Conservation (phyloP, 2,888 invertebrate genomes). For the Eumerus sabulonum region DNA sequence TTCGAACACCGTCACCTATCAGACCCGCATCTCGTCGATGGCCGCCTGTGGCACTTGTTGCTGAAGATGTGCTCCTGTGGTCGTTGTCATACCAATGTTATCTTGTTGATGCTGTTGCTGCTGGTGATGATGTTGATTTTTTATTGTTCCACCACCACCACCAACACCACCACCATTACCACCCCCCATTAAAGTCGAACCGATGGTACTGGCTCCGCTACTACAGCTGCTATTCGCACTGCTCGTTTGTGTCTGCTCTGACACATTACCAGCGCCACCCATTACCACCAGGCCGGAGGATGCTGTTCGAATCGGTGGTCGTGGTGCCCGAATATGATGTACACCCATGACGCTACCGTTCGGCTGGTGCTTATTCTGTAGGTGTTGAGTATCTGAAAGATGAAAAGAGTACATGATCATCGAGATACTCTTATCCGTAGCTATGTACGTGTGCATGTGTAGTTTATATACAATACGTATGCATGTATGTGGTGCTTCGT, state of each 20-base stretch:
- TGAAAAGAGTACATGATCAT: constrained; percentile 1
- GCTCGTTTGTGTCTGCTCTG: constrained; percentile 74
- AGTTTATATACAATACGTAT: no score
- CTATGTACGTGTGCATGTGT: background rate
- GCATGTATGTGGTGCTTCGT: background rate
- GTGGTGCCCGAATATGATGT: constrained; percentile 78
- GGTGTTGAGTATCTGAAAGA: constrained; percentile 73
- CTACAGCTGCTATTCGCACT: constrained; percentile 72
- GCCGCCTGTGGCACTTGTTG: constrained; percentile 88
- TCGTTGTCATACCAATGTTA: constrained; percentile 77
- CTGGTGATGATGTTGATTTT: constrained; percentile 78
- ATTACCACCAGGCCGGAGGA: constrained; percentile 71
- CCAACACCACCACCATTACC: constrained; percentile 72
- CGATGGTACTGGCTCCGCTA: constrained; percentile 75
- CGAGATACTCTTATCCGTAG: background rate
- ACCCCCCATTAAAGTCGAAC: constrained; percentile 73
- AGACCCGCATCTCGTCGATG: constrained; percentile 94
- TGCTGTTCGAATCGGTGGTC: constrained; percentile 79
- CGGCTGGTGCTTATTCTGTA: constrained; percentile 76
- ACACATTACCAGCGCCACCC: constrained; percentile 70
- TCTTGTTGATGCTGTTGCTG: constrained; percentile 76
- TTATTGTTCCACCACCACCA: constrained; percentile 77
- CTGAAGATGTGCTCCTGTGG: constrained; percentile 79
- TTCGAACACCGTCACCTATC: constrained; percentile 82
- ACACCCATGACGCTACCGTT: constrained; percentile 75